These are phyloP conservation scores for Chionodraco myersi DNA, from an alignment of 2,113 vertebrate genomes.

Conservation along the genomic window DNA sequence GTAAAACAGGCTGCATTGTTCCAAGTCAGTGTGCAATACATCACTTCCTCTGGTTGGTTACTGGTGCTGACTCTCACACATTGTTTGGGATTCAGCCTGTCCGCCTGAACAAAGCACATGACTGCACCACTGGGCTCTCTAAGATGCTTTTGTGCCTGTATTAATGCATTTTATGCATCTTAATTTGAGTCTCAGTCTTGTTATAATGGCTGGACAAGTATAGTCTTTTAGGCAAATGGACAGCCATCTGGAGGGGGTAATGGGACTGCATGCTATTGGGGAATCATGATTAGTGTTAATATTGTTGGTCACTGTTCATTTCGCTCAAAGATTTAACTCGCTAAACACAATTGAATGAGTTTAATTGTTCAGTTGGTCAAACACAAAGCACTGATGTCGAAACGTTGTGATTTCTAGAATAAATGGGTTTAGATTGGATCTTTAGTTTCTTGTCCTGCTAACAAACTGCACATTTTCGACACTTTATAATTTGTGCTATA, in stretches of 20 bases:
- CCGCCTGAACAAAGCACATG: slow-evolving; percentile 64
- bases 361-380: background rate
- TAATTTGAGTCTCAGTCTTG: slow-evolving; percentile 53
- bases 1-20: slow-evolving; percentile 77
- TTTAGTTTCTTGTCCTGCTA: background rate
- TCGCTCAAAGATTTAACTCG: slow-evolving; percentile 26
- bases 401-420: background rate
- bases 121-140: slow-evolving; percentile 36
- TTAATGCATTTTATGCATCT: slow-evolving; percentile 64
- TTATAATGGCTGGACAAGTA: slow-evolving; percentile 56
- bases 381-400: slow-evolving; percentile 3
- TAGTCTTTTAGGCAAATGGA: slow-evolving; percentile 63
- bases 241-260: slow-evolving; percentile 64
- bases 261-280: slow-evolving; percentile 44
- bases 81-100: slow-evolving; percentile 70
- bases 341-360: slow-evolving; percentile 12
- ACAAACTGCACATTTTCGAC: background rate
- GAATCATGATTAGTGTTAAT: slow-evolving; percentile 49
- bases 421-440: background rate
- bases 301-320: slow-evolving; percentile 52
- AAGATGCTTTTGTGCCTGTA: slow-evolving; percentile 61
- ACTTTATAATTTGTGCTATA: background rate
- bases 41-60: slow-evolving; percentile 71
- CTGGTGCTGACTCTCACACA: slow-evolving; percentile 72
- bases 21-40: slow-evolving; percentile 75